Conservation (phyloP, 2,888 invertebrate species). For the Drepanosiphum platanoidis region DNA sequence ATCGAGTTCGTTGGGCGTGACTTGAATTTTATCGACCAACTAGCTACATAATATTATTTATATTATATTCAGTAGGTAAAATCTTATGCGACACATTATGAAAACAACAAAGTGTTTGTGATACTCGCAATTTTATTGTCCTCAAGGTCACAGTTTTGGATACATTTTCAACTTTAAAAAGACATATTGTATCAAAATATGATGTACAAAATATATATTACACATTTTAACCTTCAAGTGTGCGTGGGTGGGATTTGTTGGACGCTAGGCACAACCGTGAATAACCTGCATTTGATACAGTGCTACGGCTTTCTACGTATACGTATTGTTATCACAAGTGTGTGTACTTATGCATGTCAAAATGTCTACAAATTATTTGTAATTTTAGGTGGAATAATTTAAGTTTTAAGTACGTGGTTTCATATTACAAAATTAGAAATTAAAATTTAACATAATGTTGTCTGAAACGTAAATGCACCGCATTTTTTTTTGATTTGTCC, state of each 20-base stretch:
- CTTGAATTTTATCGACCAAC: not conserved
- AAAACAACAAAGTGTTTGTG: not conserved
- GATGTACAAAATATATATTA: not conserved
- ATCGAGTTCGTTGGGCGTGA: not conserved
- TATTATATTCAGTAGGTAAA: not conserved
- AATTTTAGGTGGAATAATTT: conserved; percentile 1
- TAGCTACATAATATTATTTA: not conserved
- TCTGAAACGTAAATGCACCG: not conserved
- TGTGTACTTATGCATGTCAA: not conserved
- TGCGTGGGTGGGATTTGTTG: not conserved
- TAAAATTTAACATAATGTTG: not conserved
- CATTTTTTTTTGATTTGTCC: no score
- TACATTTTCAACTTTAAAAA: not conserved
- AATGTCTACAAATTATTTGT: not conserved
- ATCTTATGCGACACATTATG: not conserved
- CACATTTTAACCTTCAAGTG: not conserved
- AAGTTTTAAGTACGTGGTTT: not conserved
- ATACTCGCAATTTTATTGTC: not conserved
- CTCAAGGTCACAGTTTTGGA: not conserved
- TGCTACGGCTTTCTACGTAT: no score
- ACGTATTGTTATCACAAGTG: conserved; percentile 7
- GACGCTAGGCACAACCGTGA: not conserved
- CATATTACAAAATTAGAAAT: not conserved
- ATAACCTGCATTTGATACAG: conserved; percentile 16
- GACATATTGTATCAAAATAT: not conserved